phyloP scores from a whole-genome alignment of 2,797 vertebrate species.

The Gadopsis marmoratus region DNA sequence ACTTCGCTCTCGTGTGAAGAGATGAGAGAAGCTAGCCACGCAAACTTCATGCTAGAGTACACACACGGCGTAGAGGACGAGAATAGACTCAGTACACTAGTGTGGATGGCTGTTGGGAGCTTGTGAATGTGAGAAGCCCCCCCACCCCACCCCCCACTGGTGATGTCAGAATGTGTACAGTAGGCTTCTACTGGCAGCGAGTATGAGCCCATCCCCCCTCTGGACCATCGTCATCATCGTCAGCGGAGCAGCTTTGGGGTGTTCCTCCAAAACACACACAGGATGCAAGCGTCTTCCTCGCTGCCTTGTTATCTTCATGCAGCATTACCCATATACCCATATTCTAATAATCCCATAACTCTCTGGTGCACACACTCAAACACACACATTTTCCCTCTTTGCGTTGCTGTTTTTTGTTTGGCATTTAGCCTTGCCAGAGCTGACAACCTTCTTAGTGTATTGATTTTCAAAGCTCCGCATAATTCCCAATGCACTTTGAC shows the following conservation, averaged over 20 bases:
- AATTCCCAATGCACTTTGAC: neutral
- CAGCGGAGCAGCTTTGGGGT: conserved; percentile 34
- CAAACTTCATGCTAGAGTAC: conserved; percentile 54
- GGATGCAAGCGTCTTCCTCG: neutral
- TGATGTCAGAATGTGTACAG: conserved; percentile 67
- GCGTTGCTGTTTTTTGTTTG: neutral
- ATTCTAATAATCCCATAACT: conserved; percentile 55
- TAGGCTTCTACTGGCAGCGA: conserved; percentile 43
- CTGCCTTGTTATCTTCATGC: conserved; percentile 6
- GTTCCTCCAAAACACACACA: conserved; percentile 27
- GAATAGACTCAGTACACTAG: conserved; percentile 47
- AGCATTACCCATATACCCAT: conserved; percentile 44
- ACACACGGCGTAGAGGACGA: conserved; percentile 28
- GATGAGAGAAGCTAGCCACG: conserved; percentile 36
- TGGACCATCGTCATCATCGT: conserved; percentile 47
- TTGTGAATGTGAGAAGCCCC: conserved; percentile 48
- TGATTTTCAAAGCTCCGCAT: conserved; percentile 14
- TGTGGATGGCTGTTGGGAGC: conserved; percentile 49
- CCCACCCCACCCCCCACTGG: conserved; percentile 43
- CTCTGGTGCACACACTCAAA: conserved; percentile 10
- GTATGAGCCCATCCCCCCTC: conserved; percentile 50
- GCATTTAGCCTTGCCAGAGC: conserved; percentile 36
- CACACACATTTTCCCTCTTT: conserved; percentile 12
- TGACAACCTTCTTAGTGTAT: conserved; percentile 29
- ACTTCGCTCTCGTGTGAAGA: conserved; percentile 23